Evolutionary conservation across 2,888 invertebrate species (phyloP).

Genomic region (Osmoderma eremita): DNA sequence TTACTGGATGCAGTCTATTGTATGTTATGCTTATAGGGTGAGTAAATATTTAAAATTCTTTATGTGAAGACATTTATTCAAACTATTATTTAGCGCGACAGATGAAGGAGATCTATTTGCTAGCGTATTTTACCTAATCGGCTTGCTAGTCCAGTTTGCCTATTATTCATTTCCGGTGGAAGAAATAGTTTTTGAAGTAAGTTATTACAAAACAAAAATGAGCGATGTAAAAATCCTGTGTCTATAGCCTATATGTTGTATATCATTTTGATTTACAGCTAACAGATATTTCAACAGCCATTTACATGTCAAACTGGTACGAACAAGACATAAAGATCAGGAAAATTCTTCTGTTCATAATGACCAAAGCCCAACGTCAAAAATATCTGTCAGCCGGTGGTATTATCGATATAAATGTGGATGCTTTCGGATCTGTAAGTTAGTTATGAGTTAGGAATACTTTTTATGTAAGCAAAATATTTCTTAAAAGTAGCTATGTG

Average conservation of each 20-base stretch:
- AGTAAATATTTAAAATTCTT: neutral
- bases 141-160: neutral
- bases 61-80: too few species aligned
- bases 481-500: too few species aligned
- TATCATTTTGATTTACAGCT: conserved; percentile 24
- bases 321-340: conserved; percentile 16
- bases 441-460: too few species aligned
- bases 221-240: too few species aligned
- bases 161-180: conserved; percentile 5
- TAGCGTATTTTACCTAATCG: neutral
- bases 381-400: conserved; percentile 34
- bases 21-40: neutral
- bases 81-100: too few species aligned
- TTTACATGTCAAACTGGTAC: conserved; percentile 38
- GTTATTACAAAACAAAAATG: neutral
- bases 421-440: conserved; percentile 33
- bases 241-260: neutral
- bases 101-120: neutral
- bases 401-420: conserved; percentile 25
- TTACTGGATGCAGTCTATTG: neutral
- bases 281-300: conserved; percentile 15
- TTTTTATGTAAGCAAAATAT: too few species aligned
- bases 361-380: conserved; percentile 30
- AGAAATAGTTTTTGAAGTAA: conserved; percentile 17
- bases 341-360: conserved; percentile 24